A percentile compares a stretch with the other conserved stretches of the same genome.
Evolutionary conservation across 2,888 invertebrate species (phyloP).

Genomic region (Fabriciana adippe): DNA sequence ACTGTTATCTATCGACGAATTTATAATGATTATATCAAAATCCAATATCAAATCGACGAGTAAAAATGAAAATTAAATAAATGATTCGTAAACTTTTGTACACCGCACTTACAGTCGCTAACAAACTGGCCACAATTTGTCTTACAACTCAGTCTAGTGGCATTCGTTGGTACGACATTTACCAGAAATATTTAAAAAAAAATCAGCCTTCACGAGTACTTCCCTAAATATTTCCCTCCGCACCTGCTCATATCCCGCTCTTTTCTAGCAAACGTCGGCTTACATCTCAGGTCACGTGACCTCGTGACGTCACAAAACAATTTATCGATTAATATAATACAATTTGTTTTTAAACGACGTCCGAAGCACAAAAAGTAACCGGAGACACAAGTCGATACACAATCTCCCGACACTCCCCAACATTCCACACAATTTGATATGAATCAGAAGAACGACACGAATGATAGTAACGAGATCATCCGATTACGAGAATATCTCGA

Average conservation of each 20-base stretch:
- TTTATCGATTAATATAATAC: too few species aligned
- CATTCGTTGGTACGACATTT: slow-evolving; percentile 31
- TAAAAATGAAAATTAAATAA: not conserved
- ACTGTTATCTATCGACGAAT: not conserved
- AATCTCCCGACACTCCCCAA: not conserved
- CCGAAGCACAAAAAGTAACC: too few species aligned
- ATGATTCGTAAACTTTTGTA: slow-evolving; percentile 6
- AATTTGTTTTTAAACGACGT: too few species aligned
- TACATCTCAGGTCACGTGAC: not conserved
- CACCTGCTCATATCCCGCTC: not conserved
- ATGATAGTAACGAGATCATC: slow-evolving; percentile 8
- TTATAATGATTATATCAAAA: slow-evolving; percentile 2
- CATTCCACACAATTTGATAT: slow-evolving; percentile 17
- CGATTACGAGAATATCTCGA: slow-evolving; percentile 6
- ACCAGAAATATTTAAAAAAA: slow-evolving; percentile 39
- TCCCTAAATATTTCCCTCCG: slow-evolving; percentile 15
- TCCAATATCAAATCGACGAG: not conserved
- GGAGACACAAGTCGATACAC: not conserved
- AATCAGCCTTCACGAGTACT: slow-evolving; percentile 64
- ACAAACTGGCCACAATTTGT: slow-evolving; percentile 33
- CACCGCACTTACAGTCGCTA: slow-evolving; percentile 16
- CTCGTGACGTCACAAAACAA: too few species aligned
- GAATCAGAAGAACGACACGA: slow-evolving; percentile 8
- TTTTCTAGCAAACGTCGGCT: not conserved
- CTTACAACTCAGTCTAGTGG: slow-evolving; percentile 45